Evolutionary conservation across 1,140 invertebrate species (phyloP).

Genomic region (Scaptodrosophila lebanonensis): DNA sequence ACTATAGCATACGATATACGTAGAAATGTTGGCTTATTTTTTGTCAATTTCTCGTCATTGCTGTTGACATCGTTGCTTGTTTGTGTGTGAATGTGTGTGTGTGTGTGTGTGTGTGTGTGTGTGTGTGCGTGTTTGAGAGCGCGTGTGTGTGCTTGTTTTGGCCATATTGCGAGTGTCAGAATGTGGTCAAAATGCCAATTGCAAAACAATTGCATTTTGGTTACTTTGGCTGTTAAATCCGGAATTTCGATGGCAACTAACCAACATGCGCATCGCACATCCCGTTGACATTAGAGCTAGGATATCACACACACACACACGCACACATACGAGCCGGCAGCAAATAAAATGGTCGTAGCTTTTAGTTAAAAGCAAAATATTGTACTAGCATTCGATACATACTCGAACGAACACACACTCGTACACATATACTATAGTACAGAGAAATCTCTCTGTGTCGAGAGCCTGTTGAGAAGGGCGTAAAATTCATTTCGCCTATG

Average conservation of each 20-base stretch:
- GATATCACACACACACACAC: constrained; percentile 1
- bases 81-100: constrained; percentile 9
- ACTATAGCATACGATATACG: constrained; percentile 27
- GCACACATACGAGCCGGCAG: too few species aligned
- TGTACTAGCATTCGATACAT: constrained; percentile 38
- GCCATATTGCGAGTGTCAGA: constrained; percentile 61
- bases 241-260: constrained; percentile 74
- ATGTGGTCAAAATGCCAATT: constrained; percentile 76
- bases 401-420: not conserved
- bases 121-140: constrained; percentile 61
- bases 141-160: constrained; percentile 48
- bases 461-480: constrained; percentile 28
- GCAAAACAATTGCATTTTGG: constrained; percentile 76
- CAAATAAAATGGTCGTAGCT: constrained; percentile 42
- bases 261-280: constrained; percentile 53
- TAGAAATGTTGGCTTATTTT: constrained; percentile 7
- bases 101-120: constrained; percentile 36
- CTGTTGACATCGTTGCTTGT: not conserved
- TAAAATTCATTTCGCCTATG: constrained; percentile 32
- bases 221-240: constrained; percentile 75
- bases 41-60: not conserved
- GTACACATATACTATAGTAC: not conserved
- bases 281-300: constrained; percentile 50
- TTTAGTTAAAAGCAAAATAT: constrained; percentile 69
- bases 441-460: constrained; percentile 1